Evolutionary conservation across 2,113 vertebrate species (phyloP), one percentile per base, ranked within the genome.

Genomic region (Myxocyprinus asiaticus): DNA sequence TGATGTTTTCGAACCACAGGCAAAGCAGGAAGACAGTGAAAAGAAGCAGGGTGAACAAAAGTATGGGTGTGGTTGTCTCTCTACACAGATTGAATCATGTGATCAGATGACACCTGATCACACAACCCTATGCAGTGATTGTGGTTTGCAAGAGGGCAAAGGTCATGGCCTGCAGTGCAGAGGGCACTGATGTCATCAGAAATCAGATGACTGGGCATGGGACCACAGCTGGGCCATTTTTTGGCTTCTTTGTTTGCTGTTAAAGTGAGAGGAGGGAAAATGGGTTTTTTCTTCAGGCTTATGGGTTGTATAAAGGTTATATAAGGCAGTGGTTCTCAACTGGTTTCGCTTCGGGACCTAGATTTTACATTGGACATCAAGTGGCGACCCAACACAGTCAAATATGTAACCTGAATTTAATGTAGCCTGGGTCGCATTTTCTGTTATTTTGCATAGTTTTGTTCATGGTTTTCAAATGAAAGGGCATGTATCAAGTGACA

Each of bases 1-100:
- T 88, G 86, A 90, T 80, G 78, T 88, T 84, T 86, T 90, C 5
- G 11, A 50, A 58, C 74, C 42, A 70, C 69, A 53, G 47, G 61
- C 43, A 42, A 65, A 61, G 70, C 64, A 67, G 47, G 42, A 11
- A 9, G 5, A 4, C 4, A 65, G 14, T n/a, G 12, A 9, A 74
- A 74, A 42, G 43, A 4, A 69, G 67, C 68, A 48, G 56, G 45
- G 43, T 67, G 83, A 69, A 79, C 80, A 55, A 45, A 80, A 74
- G 51, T 69, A 82, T 82, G 86, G 56, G 83, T 84, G 85, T 81
- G 77, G 72, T 48, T 15, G 0, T 48, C 11, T 51, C 59, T 63
- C 7, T n/a, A 10, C 56, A 48, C 69, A 15, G 33, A 58, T 58
- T 71, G 22, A 56, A 62, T 55, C 47, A 22, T 61, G 43, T 59